Conservation (phyloP, 2,888 invertebrate species). For the Stegophylla sp. region DNA sequence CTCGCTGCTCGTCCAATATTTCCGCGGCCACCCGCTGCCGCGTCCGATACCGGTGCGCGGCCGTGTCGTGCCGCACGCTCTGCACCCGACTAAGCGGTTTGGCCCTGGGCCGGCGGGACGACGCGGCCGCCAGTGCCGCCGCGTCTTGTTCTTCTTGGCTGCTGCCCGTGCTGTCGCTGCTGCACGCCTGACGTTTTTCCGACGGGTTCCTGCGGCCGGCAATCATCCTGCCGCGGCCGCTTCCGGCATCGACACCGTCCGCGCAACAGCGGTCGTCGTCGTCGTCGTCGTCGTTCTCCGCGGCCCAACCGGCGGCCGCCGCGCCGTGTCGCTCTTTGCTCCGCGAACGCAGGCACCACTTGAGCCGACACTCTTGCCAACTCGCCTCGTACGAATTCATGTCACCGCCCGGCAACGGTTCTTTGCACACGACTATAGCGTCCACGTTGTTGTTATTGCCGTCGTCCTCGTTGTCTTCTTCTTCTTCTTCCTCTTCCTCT, state of each 20-base stretch:
- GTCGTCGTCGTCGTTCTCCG: background rate
- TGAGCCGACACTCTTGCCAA: constrained; percentile 72
- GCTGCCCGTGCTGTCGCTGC: constrained; percentile 50
- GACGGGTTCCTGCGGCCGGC: constrained; percentile 43
- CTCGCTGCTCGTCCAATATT: constrained; percentile 48
- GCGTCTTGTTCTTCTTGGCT: constrained; percentile 53
- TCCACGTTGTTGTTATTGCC: background rate
- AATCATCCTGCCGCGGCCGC: constrained; percentile 45
- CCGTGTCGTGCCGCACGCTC: constrained; percentile 40
- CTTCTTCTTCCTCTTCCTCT: background rate
- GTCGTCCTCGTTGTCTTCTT: background rate
- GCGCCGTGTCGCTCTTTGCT: constrained; percentile 49
- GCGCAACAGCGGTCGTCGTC: background rate
- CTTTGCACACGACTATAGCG: constrained; percentile 67
- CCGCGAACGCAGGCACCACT: constrained; percentile 60
- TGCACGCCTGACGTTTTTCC: constrained; percentile 48
- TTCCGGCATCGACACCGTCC: no score
- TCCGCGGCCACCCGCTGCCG: constrained; percentile 58
- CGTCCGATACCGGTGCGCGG: constrained; percentile 49
- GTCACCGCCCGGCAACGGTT: constrained; percentile 64
- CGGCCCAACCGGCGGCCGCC: constrained; percentile 59
- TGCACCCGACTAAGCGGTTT: constrained; percentile 45
- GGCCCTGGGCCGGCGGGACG: constrained; percentile 28
- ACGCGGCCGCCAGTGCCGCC: background rate
- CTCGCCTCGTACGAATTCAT: constrained; percentile 75